Percentiles rank a stretch among this genome's conserved stretches.
phyloP scores from a whole-genome alignment of 2,888 invertebrate genomes.

The Apamea monoglypha region DNA sequence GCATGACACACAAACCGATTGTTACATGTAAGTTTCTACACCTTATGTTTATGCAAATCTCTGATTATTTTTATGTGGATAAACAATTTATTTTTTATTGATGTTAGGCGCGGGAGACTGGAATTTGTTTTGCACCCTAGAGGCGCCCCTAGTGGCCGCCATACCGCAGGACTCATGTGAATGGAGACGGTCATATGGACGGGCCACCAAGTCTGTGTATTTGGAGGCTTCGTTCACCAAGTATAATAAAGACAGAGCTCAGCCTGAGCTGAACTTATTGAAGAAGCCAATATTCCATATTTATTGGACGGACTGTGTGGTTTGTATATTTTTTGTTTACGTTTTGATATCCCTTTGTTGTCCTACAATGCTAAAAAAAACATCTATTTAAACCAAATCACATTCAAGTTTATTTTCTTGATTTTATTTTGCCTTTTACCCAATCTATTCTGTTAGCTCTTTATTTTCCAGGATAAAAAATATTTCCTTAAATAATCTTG shows the following conservation, averaged over 20 bases:
- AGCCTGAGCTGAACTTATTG: conserved; percentile 94
- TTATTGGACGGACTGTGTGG: conserved; percentile 98
- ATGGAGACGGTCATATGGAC: conserved; percentile 97
- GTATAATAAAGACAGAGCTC: conserved; percentile 93
- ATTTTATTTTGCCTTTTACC: neutral
- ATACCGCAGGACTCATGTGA: conserved; percentile 97
- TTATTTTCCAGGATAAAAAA: neutral
- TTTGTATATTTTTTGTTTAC: conserved; percentile 84
- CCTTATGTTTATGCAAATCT: conserved; percentile 40
- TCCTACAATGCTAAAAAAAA: neutral
- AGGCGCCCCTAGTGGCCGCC: conserved; percentile 93
- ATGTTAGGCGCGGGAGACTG: conserved; percentile 95
- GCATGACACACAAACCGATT: conserved; percentile 93
- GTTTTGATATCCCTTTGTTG: neutral
- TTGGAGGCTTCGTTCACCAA: conserved; percentile 95
- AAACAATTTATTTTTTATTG: conserved; percentile 49
- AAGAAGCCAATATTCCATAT: conserved; percentile 98
- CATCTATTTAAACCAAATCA: neutral
- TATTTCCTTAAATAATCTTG: neutral
- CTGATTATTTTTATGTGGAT: conserved; percentile 18
- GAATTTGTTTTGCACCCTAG: conserved; percentile 95
- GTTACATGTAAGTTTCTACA: conserved; percentile 92
- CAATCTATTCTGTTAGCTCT: neutral
- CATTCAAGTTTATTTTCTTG: neutral
- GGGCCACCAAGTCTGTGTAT: conserved; percentile 95